These are phyloP conservation scores for Opisthograptis luteolata DNA, from an alignment of 2,888 invertebrate species.

Conservation along the genomic window DNA sequence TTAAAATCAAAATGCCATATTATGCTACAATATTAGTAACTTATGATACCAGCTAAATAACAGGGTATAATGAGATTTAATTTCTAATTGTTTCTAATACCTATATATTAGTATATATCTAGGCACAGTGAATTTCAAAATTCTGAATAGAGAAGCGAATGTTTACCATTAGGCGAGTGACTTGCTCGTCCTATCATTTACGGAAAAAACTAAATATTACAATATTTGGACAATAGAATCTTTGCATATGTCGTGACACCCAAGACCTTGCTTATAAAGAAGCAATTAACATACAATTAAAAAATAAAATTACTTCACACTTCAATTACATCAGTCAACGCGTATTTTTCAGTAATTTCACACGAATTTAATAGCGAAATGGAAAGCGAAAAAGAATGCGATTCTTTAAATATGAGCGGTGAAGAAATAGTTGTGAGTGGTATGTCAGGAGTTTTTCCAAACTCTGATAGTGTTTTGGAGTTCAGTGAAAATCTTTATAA, in stretches of 20 bases:
- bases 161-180: too few relatives aligned
- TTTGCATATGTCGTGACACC: not conserved
- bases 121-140: too few relatives aligned
- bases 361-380: not conserved
- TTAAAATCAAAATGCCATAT: too few relatives aligned
- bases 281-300: conserved; percentile 15
- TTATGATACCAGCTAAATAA: too few relatives aligned
- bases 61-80: too few relatives aligned
- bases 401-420: conserved; percentile 49
- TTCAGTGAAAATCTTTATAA: conserved; percentile 85
- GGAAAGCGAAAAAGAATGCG: conserved; percentile 4
- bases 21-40: too few relatives aligned
- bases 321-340: conserved; percentile 2
- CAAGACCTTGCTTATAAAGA: conserved; percentile 7
- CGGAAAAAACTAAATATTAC: too few relatives aligned
- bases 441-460: conserved; percentile 85
- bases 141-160: too few relatives aligned
- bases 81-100: too few relatives aligned
- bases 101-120: too few relatives aligned
- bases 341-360: not conserved
- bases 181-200: too few relatives aligned
- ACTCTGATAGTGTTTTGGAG: conserved; percentile 84
- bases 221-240: not conserved
- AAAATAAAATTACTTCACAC: not conserved
- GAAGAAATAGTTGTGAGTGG: conserved; percentile 83